A percentile compares a stretch with the other conserved stretches of the same genome.
Conservation (phyloP, 1,140 invertebrate genomes). For the Neelides sp. region DNA sequence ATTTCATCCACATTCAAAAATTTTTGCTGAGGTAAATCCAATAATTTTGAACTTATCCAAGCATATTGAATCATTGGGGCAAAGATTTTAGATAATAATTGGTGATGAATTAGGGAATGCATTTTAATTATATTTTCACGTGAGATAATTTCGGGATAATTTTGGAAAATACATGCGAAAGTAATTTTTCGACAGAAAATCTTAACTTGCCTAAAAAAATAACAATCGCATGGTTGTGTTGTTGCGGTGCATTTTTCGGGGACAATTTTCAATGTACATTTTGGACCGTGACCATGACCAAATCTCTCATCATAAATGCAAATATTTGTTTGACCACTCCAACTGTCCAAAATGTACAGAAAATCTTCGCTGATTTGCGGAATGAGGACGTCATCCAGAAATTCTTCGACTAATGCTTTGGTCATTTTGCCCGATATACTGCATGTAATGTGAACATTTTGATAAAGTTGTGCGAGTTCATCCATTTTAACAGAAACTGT, state of each 20-base stretch:
- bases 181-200: not conserved
- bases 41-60: too few relatives aligned
- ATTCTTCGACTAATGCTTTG: slow-evolving; percentile 5
- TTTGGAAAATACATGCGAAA: not conserved
- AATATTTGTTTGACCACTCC: slow-evolving; percentile 8
- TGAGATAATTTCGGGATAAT: not conserved
- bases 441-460: slow-evolving; percentile 7
- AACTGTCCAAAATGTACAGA: slow-evolving; percentile 1
- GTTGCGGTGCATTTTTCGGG: slow-evolving; percentile 3
- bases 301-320: not conserved
- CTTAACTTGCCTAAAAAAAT: slow-evolving; percentile 4
- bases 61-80: too few relatives aligned
- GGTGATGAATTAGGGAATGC: too few relatives aligned
- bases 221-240: not conserved
- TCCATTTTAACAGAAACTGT: not conserved
- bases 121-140: not conserved
- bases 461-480: not conserved
- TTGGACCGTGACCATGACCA: not conserved
- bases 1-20: too few relatives aligned
- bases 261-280: slow-evolving; percentile 2
- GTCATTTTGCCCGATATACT: slow-evolving; percentile 6
- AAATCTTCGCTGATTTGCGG: slow-evolving; percentile 4
- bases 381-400: slow-evolving; percentile 2
- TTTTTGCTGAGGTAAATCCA: too few relatives aligned
- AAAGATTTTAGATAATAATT: too few relatives aligned